Evolutionary conservation across 2,113 vertebrate species (phyloP).

Genomic region (Cephalopterus ornatus): DNA sequence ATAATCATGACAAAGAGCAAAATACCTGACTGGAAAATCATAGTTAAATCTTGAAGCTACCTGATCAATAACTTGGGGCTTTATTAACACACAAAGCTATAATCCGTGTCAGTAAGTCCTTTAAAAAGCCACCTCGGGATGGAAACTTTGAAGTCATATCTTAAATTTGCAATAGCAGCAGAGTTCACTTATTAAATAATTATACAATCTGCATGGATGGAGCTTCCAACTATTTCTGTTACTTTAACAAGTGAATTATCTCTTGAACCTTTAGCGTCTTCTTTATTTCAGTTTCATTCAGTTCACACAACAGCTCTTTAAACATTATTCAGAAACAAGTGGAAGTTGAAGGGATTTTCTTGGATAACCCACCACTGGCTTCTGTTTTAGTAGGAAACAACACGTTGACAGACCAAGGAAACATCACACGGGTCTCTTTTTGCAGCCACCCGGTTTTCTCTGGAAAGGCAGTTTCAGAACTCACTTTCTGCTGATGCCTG

Average conservation of each 20-base stretch:
- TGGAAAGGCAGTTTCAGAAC: not conserved
- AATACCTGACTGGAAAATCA: not conserved
- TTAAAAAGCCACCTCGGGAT: not conserved
- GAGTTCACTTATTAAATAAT: not conserved
- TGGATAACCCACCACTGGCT: not conserved
- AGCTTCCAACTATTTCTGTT: not conserved
- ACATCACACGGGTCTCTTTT: not conserved
- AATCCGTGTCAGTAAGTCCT: not conserved
- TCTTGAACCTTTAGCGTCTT: not conserved
- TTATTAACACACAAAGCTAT: not conserved
- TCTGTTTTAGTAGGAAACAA: not conserved
- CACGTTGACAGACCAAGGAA: not conserved
- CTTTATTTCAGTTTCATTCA: not conserved
- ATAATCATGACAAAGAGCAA: not conserved
- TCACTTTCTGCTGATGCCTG: not conserved
- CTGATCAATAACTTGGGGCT: not conserved
- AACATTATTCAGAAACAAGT: not conserved
- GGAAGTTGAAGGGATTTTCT: not conserved
- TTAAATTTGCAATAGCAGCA: not conserved
- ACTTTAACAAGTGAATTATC: not conserved
- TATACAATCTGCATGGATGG: accelerated
- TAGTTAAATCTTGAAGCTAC: not conserved
- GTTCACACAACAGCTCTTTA: not conserved
- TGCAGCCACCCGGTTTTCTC: not conserved
- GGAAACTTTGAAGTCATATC: not conserved